Conservation (phyloP, 1,140 invertebrate species). For the Zaprionus camerounensis region DNA sequence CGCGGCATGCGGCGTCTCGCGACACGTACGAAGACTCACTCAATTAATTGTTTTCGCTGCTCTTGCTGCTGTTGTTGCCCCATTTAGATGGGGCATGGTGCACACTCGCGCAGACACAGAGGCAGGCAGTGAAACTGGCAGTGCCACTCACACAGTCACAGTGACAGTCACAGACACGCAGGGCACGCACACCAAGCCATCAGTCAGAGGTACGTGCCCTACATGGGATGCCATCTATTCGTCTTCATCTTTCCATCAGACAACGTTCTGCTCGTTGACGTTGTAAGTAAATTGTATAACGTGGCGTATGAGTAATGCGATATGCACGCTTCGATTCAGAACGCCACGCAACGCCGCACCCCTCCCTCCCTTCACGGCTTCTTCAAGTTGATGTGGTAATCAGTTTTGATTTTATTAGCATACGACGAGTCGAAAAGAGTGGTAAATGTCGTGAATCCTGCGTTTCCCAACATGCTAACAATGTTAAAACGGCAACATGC, state of each 20-base stretch:
- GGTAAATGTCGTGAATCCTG: constrained; percentile 53
- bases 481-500: not conserved
- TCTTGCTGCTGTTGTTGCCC: constrained; percentile 46
- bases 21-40: constrained; percentile 61
- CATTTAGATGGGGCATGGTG: constrained; percentile 45
- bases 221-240: constrained; percentile 61
- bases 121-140: constrained; percentile 33
- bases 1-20: constrained; percentile 22
- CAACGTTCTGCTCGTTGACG: constrained; percentile 59
- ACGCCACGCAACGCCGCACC: constrained; percentile 32
- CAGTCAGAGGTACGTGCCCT: constrained; percentile 45
- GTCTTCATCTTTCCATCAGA: constrained; percentile 53
- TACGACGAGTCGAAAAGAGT: constrained; percentile 38
- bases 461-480: not conserved
- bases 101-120: constrained; percentile 29
- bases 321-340: constrained; percentile 77
- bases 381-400: constrained; percentile 79
- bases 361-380: constrained; percentile 44
- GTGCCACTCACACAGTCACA: constrained; percentile 34
- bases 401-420: constrained; percentile 81
- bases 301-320: constrained; percentile 81
- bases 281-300: constrained; percentile 81
- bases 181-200: constrained; percentile 38
- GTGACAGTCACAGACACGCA: constrained; percentile 6
- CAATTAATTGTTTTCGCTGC: constrained; percentile 78